Conservation (phyloP, 2,888 invertebrate genomes). For the Troglohyphantes excavatus region DNA sequence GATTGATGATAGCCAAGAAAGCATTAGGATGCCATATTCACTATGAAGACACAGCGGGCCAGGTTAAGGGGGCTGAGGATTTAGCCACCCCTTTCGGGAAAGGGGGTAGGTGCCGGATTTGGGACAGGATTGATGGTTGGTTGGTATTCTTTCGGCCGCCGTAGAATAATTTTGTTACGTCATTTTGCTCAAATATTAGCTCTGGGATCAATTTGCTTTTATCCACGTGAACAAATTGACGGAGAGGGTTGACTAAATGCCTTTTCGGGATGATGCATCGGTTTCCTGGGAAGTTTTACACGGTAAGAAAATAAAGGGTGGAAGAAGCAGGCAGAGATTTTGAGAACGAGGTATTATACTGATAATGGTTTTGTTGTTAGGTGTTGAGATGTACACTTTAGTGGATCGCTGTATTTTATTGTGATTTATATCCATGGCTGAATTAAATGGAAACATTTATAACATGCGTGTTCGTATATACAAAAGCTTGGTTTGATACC, state of each 20-base stretch:
- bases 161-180: constrained; percentile 50
- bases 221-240: constrained; percentile 61
- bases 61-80: not conserved
- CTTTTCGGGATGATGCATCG: constrained; percentile 1
- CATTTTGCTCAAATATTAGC: constrained; percentile 56
- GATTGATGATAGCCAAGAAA: constrained; percentile 55
- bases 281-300: not conserved
- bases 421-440: too few relatives aligned
- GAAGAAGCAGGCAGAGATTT: too few relatives aligned
- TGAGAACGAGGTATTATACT: too few relatives aligned
- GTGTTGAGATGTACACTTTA: too few relatives aligned
- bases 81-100: not conserved
- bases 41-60: constrained; percentile 57
- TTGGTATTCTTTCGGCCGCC: constrained; percentile 23
- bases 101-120: constrained; percentile 23
- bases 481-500: too few relatives aligned
- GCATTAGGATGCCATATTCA: constrained; percentile 65
- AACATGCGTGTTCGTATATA: too few relatives aligned
- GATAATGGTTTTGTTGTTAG: too few relatives aligned
- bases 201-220: constrained; percentile 51
- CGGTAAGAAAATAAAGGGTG: too few relatives aligned
- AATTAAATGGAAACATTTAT: too few relatives aligned
- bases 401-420: too few relatives aligned
- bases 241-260: constrained; percentile 18
- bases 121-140: constrained; percentile 56